Evolutionary conservation across 2,797 vertebrate genomes (phyloP), one percentile per base, ranked within the genome.

Genomic region (Brotula barbata): DNA sequence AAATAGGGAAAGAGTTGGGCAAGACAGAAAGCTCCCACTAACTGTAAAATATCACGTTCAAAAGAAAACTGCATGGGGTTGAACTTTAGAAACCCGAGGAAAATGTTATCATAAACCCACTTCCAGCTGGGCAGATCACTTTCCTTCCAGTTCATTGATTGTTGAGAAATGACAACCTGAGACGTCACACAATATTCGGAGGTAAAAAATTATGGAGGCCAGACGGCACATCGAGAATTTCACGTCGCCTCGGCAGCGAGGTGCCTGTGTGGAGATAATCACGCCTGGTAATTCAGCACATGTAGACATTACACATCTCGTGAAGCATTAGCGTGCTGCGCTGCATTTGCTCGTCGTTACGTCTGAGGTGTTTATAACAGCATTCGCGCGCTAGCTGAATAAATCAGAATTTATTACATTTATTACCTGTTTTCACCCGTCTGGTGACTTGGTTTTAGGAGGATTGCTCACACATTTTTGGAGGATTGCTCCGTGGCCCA

Each of bases 1-100:
- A 89, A 88, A 88, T 87, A 86, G 85, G 48, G 58, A 46, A 23
- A 9, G 63, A 41, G 71, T 71, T 75, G 55, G 77, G 45, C 60
- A 77, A 68, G 80, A 83, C 76, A 80, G 73, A 86, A 73, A 81
- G 81, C 77, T 78, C 68, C 75, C 20, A 63, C 64, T 70, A 79
- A 70, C 67, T 63, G 76, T 75, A 64, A 75, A 82, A 85, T 83
- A 85, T 84, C 77, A 73, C 63, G 73, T 86, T 90, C 84, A 86
- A 85, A 86, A 80, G 81, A 58, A 66, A 85, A 73, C 85, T 77
- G 75, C 80, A 64, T 80, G 85, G 69, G 77, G 75, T 71, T 80
- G 80, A 85, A 84, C 82, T 80, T 82, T 79, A 57, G 78, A 85
- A 87, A 86, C 80, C 69, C 52, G 78, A 86, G 80, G 77, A 80